These are phyloP conservation scores for Crocodylus rhombifer DNA, from an alignment of 2,797 vertebrate species.

Conservation along the genomic window DNA sequence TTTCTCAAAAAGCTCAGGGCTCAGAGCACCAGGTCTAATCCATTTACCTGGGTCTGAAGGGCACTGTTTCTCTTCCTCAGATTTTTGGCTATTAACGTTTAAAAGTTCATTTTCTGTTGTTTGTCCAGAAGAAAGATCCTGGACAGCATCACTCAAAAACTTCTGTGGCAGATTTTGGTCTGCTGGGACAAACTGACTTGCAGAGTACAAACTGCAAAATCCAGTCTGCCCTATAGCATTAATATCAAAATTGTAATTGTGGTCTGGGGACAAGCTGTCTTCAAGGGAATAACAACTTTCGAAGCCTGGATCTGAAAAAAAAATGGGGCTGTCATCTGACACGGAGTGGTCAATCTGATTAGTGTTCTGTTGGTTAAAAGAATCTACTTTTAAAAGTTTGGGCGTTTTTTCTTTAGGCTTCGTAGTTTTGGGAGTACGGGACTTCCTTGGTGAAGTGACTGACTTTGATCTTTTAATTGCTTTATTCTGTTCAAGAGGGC, in stretches of 20 bases:
- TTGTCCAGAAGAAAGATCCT: conserved; percentile 86
- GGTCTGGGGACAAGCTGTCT: conserved; percentile 95
- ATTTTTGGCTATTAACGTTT: conserved; percentile 78
- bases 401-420: conserved; percentile 84
- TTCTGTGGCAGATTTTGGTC: conserved; percentile 95
- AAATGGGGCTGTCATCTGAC: conserved; percentile 86
- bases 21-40: conserved; percentile 80
- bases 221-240: conserved; percentile 93
- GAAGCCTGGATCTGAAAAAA: conserved; percentile 91
- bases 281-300: conserved; percentile 95
- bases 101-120: conserved; percentile 79
- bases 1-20: conserved; percentile 91
- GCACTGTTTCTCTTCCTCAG: conserved; percentile 77
- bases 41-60: conserved; percentile 78
- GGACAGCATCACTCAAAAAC: conserved; percentile 94
- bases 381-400: conserved; percentile 83
- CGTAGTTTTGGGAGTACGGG: conserved; percentile 83
- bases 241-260: conserved; percentile 97
- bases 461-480: conserved; percentile 81
- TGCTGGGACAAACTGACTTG: conserved; percentile 94
- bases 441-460: conserved; percentile 83
- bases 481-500: conserved; percentile 79
- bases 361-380: conserved; percentile 77
- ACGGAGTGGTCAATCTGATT: conserved; percentile 79
- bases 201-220: conserved; percentile 94